Percentiles rank a stretch among this genome's conserved stretches.
Evolutionary conservation across 2,888 invertebrate species (phyloP).

Genomic region (Microchrysa polita): DNA sequence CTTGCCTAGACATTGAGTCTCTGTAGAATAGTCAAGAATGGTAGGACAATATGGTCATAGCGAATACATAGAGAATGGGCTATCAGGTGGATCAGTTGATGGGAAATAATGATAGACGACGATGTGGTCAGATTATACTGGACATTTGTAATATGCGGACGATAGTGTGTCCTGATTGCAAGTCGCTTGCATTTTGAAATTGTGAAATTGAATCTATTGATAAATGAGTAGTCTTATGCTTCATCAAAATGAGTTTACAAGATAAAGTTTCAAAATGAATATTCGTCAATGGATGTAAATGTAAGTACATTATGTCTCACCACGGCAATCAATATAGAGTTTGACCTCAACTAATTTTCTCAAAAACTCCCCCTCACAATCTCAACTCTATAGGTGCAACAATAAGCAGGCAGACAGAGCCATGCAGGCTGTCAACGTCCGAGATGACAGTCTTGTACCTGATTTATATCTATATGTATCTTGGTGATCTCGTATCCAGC

Average conservation of each 20-base stretch:
- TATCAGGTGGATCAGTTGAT: slow-evolving; percentile 46
- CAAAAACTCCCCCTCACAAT: neutral
- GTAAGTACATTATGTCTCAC: no score
- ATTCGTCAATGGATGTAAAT: no score
- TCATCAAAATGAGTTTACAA: no score
- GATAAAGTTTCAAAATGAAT: no score
- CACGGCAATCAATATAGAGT: no score
- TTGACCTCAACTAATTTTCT: no score
- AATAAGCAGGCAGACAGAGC: slow-evolving; percentile 7
- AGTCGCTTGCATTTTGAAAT: no score
- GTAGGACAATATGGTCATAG: slow-evolving; percentile 30
- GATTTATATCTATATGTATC: slow-evolving; percentile 26
- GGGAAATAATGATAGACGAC: slow-evolving; percentile 49
- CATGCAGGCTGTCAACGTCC: slow-evolving; percentile 26
- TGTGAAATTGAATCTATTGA: no score
- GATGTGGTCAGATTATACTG: slow-evolving; percentile 28
- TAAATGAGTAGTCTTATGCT: no score
- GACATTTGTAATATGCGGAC: neutral
- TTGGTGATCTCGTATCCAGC: neutral
- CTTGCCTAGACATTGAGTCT: slow-evolving; percentile 36
- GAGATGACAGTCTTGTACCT: slow-evolving; percentile 2
- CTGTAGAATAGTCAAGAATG: slow-evolving; percentile 33
- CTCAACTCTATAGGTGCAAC: neutral
- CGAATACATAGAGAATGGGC: neutral
- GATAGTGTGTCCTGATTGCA: slow-evolving; percentile 32